Percentiles rank a stretch among this genome's conserved stretches.
Evolutionary conservation across 2,113 vertebrate species (phyloP).

Genomic region (Laterallus jamaicensis): DNA sequence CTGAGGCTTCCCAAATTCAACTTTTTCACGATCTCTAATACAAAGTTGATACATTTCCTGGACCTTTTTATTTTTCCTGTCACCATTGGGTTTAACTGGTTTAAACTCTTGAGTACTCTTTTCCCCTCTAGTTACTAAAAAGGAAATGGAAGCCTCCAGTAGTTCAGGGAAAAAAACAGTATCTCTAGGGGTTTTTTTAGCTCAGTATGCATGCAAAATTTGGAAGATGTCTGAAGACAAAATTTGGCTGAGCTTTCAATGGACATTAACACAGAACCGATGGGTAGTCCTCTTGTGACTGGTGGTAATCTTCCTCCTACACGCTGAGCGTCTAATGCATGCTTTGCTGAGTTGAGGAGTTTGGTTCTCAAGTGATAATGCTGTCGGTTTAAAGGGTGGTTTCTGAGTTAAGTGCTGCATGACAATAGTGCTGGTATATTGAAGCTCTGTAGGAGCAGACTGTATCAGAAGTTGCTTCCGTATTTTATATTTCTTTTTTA

Average conservation of each 20-base stretch:
- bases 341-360: not conserved
- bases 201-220: not conserved
- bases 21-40: not conserved
- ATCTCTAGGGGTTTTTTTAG: not conserved
- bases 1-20: not conserved
- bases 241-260: not conserved
- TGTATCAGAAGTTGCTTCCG: not conserved
- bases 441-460: not conserved
- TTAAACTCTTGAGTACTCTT: not conserved
- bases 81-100: not conserved
- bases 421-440: not conserved
- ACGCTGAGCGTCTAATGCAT: rapidly evolving
- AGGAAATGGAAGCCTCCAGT: not conserved
- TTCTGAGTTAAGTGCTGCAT: not conserved
- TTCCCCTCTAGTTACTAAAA: not conserved
- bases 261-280: rapidly evolving
- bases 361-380: not conserved
- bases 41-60: not conserved
- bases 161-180: not conserved
- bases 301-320: not conserved
- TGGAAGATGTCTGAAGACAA: not conserved
- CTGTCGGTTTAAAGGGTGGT: not conserved
- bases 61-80: not conserved
- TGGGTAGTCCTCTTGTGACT: not conserved
- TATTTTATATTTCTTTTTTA: not conserved